Percentiles rank a stretch among this genome's conserved stretches.
phyloP scores from a whole-genome alignment of 1,140 invertebrate species.

The Zaprionus vittiger region DNA sequence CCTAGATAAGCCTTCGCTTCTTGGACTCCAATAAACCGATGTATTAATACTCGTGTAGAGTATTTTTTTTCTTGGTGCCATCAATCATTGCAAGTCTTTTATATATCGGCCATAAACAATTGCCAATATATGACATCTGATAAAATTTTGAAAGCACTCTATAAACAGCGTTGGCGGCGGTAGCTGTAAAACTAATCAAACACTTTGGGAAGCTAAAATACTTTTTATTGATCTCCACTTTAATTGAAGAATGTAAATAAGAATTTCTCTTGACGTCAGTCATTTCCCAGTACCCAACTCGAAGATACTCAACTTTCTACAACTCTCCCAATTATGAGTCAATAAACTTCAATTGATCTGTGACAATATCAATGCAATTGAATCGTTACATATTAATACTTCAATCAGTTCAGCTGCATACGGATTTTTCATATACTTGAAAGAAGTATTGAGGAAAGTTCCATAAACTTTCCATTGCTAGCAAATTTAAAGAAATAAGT shows the following conservation, averaged over 20 bases:
- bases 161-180: slow-evolving; percentile 28
- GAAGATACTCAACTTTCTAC: background rate
- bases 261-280: slow-evolving; percentile 40
- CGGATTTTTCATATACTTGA: background rate
- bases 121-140: slow-evolving; percentile 69
- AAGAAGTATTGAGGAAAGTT: background rate
- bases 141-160: slow-evolving; percentile 51
- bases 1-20: slow-evolving; percentile 38
- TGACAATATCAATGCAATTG: background rate
- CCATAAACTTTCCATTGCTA: background rate
- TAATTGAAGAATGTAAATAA: slow-evolving; percentile 6
- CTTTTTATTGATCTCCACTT: slow-evolving; percentile 14
- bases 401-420: slow-evolving; percentile 21
- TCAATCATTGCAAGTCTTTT: slow-evolving; percentile 69
- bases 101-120: slow-evolving; percentile 70
- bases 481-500: too few relatives aligned
- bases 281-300: background rate
- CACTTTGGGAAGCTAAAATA: slow-evolving; percentile 13
- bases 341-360: slow-evolving; percentile 41
- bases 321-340: slow-evolving; percentile 22
- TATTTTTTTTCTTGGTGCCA: slow-evolving; percentile 36
- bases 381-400: background rate
- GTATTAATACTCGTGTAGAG: slow-evolving; percentile 1
- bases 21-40: background rate
- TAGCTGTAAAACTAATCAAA: slow-evolving; percentile 28